These are phyloP conservation scores for Callipepla californica DNA, from an alignment of 2,113 vertebrate species.

Conservation along the genomic window DNA sequence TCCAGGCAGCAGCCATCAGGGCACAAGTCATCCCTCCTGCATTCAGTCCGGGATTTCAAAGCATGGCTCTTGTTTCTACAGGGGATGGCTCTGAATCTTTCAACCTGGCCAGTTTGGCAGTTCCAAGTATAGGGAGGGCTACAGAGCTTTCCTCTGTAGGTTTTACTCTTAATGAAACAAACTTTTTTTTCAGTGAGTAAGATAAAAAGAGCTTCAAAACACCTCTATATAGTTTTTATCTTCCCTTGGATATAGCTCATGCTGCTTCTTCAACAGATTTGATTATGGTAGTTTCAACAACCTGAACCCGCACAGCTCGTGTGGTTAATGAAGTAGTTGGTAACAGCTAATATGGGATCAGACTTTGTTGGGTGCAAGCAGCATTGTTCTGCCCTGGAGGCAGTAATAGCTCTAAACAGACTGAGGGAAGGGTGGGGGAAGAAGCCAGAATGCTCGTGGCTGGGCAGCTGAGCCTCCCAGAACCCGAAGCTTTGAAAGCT, in stretches of 20 bases:
- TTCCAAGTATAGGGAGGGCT: rapidly evolving
- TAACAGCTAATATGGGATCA: rapidly evolving
- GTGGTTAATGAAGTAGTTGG: rapidly evolving
- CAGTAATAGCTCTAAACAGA: rapidly evolving
- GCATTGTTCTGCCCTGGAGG: not conserved
- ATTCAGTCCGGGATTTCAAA: not conserved
- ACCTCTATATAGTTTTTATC: not conserved
- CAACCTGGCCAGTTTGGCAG: rapidly evolving
- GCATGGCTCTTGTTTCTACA: not conserved
- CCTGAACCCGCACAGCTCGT: rapidly evolving
- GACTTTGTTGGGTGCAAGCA: not conserved
- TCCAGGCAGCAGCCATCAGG: not conserved
- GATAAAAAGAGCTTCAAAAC: not conserved
- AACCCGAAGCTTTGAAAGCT: not conserved
- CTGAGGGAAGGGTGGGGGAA: not conserved
- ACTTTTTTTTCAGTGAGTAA: rapidly evolving
- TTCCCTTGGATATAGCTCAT: not conserved
- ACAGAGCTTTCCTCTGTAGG: rapidly evolving
- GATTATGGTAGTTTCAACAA: not conserved
- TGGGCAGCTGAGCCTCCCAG: not conserved
- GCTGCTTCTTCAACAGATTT: not conserved
- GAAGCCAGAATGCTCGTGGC: rapidly evolving
- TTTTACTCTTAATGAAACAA: not conserved
- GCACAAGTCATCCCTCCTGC: not conserved
- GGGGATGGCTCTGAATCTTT: not conserved